Base-by-base conservation (phyloP, 2,797 vertebrate genomes). In the Falco berigora region DNA sequence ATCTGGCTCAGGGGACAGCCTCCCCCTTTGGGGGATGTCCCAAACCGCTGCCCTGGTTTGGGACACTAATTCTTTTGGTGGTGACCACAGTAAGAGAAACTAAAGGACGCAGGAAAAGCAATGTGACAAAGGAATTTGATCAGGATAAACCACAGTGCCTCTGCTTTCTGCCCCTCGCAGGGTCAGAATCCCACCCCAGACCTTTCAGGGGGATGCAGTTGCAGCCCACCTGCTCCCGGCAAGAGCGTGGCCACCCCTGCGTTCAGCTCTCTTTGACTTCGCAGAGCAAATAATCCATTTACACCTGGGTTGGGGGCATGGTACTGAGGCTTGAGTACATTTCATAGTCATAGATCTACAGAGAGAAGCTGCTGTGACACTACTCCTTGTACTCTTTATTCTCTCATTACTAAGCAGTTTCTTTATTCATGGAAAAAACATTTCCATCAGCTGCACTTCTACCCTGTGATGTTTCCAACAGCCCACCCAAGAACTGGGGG, bases 371-470 rank as follows among this genome's bases (percentile, higher is more conserved):
- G 62, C 9, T 74, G 63, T n/a, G 78, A 67, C 64, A 12, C 34
- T 56, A 4, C n/a, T 90, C 58, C 86, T 79, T 9, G 11, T 56
- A 53, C 72, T 89, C 58, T 83, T 79, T 91, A 44, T 59, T 93
- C 84, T 46, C 59, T 91, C 68, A 42, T 88, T 79, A 79, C 52
- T 28, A 84, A 75, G 61, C 67, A 77, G 63, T 92, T 88, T 80
- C 44, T 86, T 80, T 63, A 71, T 87, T 92, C 55, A 67, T 30
- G 83, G 79, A 21, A 78, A 79, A 88, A 49, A 1, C 72, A 67
- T 87, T 92, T 75, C 49, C 83, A 72, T 75, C 40, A 64, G 62
- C 85, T 76, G 88, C 58, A 5, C 42, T 91, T 83, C 53, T 5
- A 27, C 46, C 49, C 72, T 27, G 20, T 8, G 24, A 46, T 16